Percentiles rank a stretch among this genome's conserved stretches.
phyloP scores from a whole-genome alignment of 1,140 invertebrate genomes.

The Camponotus vicinus region DNA sequence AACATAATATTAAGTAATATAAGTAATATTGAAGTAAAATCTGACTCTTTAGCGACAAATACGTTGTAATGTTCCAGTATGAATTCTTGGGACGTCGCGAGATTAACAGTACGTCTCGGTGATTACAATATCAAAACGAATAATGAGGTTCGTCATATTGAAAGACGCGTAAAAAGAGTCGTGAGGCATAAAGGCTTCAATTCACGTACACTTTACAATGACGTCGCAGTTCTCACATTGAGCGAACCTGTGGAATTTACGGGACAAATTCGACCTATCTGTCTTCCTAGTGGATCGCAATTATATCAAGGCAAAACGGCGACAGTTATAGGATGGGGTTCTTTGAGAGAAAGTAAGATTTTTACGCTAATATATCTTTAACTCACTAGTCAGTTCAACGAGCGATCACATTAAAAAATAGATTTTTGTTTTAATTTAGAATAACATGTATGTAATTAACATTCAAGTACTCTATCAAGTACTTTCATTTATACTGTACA shows the following conservation, averaged over 20 bases:
- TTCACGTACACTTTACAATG: slow-evolving; percentile 94
- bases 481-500: background rate
- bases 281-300: slow-evolving; percentile 89
- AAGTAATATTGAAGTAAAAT: background rate
- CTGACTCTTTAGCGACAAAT: background rate
- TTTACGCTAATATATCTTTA: background rate
- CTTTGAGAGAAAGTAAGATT: slow-evolving; percentile 91
- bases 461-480: background rate
- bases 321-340: slow-evolving; percentile 95
- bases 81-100: slow-evolving; percentile 94
- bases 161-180: slow-evolving; percentile 92
- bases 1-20: background rate
- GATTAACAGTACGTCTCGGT: slow-evolving; percentile 92
- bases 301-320: slow-evolving; percentile 90
- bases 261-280: slow-evolving; percentile 93
- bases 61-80: slow-evolving; percentile 87
- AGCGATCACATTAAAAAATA: background rate
- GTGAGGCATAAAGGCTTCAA: slow-evolving; percentile 95
- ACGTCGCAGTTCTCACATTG: slow-evolving; percentile 94
- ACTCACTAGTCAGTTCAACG: background rate
- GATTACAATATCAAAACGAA: slow-evolving; percentile 93
- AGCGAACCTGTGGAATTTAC: slow-evolving; percentile 92
- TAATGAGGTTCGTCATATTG: slow-evolving; percentile 91
- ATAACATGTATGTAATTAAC: slow-evolving; percentile 7
- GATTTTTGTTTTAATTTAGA: slow-evolving; percentile 13